Conservation (phyloP, 1,140 invertebrate genomes). For the Drosophila mojavensis region DNA sequence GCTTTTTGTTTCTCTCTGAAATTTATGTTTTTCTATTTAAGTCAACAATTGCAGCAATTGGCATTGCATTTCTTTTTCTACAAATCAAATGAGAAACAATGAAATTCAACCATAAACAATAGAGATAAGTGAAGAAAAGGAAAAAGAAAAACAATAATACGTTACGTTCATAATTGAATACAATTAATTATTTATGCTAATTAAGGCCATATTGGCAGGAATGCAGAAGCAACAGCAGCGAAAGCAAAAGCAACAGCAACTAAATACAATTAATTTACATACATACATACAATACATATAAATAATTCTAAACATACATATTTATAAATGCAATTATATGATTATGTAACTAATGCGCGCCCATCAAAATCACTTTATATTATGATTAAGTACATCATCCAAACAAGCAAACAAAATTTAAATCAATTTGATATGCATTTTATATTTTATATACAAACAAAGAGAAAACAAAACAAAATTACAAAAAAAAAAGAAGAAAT, state of each 20-base stretch:
- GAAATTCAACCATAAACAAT: conserved; percentile 24
- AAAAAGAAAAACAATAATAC: conserved; percentile 53
- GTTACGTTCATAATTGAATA: conserved; percentile 41
- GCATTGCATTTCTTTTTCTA: conserved; percentile 29
- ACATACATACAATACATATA: conserved; percentile 31
- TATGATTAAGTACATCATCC: conserved; percentile 36
- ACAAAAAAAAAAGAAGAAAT: conserved; percentile 9
- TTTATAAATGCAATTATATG: conserved; percentile 50
- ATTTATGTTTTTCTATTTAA: conserved; percentile 47
- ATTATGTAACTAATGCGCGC: conserved; percentile 50
- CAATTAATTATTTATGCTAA: conserved; percentile 44
- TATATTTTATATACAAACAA: conserved; percentile 62
- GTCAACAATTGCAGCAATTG: conserved; percentile 51
- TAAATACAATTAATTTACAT: conserved; percentile 47
- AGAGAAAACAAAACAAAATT: conserved; percentile 11
- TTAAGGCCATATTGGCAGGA: conserved; percentile 69
- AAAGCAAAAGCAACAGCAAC: conserved; percentile 9
- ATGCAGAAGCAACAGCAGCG: conserved; percentile 14
- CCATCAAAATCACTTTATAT: conserved; percentile 35
- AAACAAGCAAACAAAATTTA: conserved; percentile 28
- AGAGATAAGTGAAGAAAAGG: conserved; percentile 11
- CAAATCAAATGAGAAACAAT: conserved; percentile 17
- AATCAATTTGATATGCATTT: conserved; percentile 75
- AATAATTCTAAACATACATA: conserved; percentile 42
- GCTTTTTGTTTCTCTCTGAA: conserved; percentile 25